These are phyloP conservation scores for Cryptotis parvus DNA, from an alignment of 2,113 vertebrate genomes.

Conservation along the genomic window DNA sequence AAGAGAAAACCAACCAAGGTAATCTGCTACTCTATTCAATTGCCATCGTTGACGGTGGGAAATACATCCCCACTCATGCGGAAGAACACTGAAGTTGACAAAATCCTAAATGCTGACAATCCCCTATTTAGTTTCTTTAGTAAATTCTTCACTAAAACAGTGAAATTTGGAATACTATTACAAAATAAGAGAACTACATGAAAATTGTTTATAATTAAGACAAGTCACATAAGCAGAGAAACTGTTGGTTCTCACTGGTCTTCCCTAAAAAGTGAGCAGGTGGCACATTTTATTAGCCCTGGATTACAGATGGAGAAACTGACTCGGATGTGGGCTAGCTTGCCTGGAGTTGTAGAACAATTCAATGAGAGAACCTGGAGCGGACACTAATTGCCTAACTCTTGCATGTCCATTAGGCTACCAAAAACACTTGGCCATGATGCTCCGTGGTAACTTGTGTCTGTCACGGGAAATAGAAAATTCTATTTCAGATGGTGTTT, in stretches of 20 bases:
- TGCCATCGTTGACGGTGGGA: conserved; percentile 30
- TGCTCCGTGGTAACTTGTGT: not conserved
- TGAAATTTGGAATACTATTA: conserved; percentile 5
- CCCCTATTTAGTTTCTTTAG: not conserved
- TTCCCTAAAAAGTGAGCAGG: conserved; percentile 46
- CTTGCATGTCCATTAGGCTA: conserved; percentile 34
- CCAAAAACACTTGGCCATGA: conserved; percentile 38
- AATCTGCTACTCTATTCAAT: not conserved
- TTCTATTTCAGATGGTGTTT: conserved; percentile 30
- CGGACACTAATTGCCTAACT: conserved; percentile 6
- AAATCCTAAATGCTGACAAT: conserved; percentile 9
- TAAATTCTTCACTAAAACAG: conserved; percentile 8
- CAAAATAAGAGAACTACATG: not conserved
- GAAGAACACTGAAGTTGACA: conserved; percentile 11
- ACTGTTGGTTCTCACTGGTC: not conserved
- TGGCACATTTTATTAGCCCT: conserved; percentile 45
- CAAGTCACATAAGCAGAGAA: conserved; percentile 11
- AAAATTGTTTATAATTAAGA: conserved; percentile 21
- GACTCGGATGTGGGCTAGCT: conserved; percentile 25
- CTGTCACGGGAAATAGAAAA: conserved; percentile 39
- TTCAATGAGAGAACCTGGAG: conserved; percentile 35
- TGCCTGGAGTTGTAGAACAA: conserved; percentile 35
- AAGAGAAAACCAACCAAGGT: not conserved
- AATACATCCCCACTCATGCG: not conserved
- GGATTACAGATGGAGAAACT: conserved; percentile 58